Evolutionary conservation across 2,888 invertebrate genomes (phyloP).

Genomic region (Macrophya alboannulata): DNA sequence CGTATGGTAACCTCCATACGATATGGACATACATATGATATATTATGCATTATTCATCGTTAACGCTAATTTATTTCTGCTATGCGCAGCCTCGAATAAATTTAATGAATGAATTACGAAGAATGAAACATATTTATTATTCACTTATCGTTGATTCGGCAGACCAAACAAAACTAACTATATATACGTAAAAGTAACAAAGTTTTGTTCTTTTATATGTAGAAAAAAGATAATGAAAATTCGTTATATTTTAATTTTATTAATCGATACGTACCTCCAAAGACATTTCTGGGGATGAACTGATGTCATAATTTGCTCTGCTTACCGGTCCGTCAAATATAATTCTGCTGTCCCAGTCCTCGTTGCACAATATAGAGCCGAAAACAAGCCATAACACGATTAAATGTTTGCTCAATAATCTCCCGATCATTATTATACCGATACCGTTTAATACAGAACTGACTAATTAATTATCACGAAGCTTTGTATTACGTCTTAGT

Average conservation of each 20-base stretch:
- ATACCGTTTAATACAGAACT: too few species aligned
- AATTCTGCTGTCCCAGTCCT: not conserved
- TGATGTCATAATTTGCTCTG: not conserved
- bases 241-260: too few species aligned
- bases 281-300: not conserved
- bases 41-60: too few species aligned
- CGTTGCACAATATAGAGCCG: slow-evolving; percentile 20
- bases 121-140: too few species aligned
- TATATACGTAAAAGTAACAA: too few species aligned
- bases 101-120: too few species aligned
- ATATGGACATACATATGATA: too few species aligned
- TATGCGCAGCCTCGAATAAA: not conserved
- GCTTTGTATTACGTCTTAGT: too few species aligned
- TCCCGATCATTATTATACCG: not conserved
- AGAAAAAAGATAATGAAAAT: not conserved
- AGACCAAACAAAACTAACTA: too few species aligned
- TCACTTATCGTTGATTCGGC: too few species aligned
- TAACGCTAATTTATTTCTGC: not conserved
- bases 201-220: too few species aligned
- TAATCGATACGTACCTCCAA: not conserved
- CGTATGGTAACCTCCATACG: too few species aligned
- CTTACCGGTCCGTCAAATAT: not conserved
- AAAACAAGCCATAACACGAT: not conserved
- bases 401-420: not conserved
- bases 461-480: not conserved